A percentile compares a stretch with the other conserved stretches of the same genome.
phyloP scores from a whole-genome alignment of 2,888 invertebrate species.

The Maniola hyperantus region DNA sequence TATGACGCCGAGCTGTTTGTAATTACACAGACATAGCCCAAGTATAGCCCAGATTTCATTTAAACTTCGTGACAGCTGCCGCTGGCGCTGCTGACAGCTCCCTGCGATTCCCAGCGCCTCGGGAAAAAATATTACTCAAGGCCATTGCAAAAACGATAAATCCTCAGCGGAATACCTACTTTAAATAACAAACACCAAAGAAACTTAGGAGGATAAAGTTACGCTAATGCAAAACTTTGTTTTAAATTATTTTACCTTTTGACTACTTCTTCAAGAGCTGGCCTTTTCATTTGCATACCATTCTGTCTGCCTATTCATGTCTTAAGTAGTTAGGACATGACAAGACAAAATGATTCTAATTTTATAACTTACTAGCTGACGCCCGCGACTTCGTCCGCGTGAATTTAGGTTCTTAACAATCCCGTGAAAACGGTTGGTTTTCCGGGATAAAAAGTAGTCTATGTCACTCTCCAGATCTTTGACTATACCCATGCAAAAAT shows the following conservation, averaged over 20 bases:
- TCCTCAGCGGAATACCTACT: neutral
- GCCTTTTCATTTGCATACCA: neutral
- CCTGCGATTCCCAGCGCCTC: neutral
- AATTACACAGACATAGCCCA: slow-evolving; percentile 73
- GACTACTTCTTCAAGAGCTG: neutral
- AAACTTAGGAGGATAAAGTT: neutral
- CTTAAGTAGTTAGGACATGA: too few species aligned
- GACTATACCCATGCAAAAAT: too few species aligned
- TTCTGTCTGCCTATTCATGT: too few species aligned
- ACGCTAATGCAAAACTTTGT: neutral
- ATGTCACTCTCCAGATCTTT: too few species aligned
- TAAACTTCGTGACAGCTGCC: slow-evolving; percentile 71
- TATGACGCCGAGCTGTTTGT: slow-evolving; percentile 70
- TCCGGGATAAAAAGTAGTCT: too few species aligned
- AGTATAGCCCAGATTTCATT: slow-evolving; percentile 74
- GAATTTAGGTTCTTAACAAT: too few species aligned
- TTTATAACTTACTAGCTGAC: too few species aligned
- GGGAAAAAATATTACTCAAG: slow-evolving; percentile 13
- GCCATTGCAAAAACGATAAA: slow-evolving; percentile 2
- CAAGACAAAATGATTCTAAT: too few species aligned
- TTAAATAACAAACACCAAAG: slow-evolving; percentile 2
- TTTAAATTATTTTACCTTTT: neutral
- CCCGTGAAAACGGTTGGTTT: too few species aligned
- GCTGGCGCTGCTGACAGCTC: slow-evolving; percentile 47
- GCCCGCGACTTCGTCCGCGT: too few species aligned